These are phyloP conservation scores for Drosophila baimaii DNA, from an alignment of 1,140 invertebrate genomes.

Conservation along the genomic window DNA sequence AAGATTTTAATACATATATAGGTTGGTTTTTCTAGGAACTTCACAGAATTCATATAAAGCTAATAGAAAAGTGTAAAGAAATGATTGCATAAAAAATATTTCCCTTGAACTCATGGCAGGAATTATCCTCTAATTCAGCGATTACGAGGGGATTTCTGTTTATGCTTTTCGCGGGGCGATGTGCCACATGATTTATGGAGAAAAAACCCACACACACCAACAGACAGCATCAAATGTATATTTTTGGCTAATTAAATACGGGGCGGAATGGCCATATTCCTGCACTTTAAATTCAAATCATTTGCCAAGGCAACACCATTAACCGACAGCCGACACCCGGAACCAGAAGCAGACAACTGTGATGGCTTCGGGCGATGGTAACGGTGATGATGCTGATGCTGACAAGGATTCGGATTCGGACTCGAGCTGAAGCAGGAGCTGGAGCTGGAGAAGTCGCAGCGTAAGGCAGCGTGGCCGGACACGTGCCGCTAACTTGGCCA, in stretches of 20 bases:
- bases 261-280: constrained; percentile 34
- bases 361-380: constrained; percentile 53
- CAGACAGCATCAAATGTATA: constrained; percentile 9
- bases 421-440: constrained; percentile 4
- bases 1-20: too few relatives aligned
- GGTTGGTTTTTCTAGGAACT: neutral
- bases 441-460: constrained; percentile 59
- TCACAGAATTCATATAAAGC: neutral
- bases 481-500: constrained; percentile 74
- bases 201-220: neutral
- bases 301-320: constrained; percentile 45
- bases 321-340: constrained; percentile 37
- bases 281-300: constrained; percentile 67
- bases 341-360: constrained; percentile 58
- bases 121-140: constrained; percentile 14
- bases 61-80: neutral
- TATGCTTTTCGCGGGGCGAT: neutral
- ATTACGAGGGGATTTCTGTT: constrained; percentile 17
- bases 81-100: neutral
- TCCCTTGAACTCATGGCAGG: neutral
- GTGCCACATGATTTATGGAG: constrained; percentile 60
- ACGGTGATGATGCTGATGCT: constrained; percentile 28
- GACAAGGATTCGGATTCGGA: constrained; percentile 16
- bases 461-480: constrained; percentile 66
- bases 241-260: constrained; percentile 73